phyloP scores from a whole-genome alignment of 2,113 vertebrate genomes.

The Bos taurus region DNA sequence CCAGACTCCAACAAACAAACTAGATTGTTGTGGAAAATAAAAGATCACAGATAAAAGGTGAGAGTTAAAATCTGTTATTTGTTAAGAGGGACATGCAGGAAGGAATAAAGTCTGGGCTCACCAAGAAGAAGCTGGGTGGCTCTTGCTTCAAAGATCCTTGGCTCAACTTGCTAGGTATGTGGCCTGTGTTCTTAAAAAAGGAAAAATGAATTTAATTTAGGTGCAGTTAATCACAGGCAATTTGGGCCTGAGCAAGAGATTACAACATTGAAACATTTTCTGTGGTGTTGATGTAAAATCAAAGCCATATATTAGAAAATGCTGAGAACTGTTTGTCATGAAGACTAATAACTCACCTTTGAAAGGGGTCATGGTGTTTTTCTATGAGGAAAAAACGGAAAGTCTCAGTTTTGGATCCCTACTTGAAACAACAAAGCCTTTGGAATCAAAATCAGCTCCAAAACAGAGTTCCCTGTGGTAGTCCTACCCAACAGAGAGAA shows the following conservation, averaged over 20 bases:
- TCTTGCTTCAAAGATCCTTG: background rate
- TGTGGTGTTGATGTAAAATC: background rate
- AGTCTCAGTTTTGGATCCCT: background rate
- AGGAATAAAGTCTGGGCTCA: background rate
- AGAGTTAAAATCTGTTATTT: background rate
- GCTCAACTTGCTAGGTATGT: background rate
- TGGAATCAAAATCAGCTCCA: background rate
- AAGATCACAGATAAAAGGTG: background rate
- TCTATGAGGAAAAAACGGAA: background rate
- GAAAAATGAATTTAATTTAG: background rate
- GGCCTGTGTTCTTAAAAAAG: background rate
- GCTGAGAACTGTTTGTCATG: background rate
- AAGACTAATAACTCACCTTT: background rate
- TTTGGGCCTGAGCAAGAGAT: background rate
- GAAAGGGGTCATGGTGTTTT: background rate
- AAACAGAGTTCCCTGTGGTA: background rate
- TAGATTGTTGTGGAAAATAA: background rate
- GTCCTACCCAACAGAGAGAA: background rate
- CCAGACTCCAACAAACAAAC: background rate
- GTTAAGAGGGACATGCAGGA: background rate
- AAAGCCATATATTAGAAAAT: background rate
- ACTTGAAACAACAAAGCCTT: background rate
- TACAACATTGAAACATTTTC: background rate
- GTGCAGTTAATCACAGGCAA: background rate
- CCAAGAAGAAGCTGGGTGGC: background rate